These are phyloP conservation scores for Xiphophorus birchmanni DNA, from an alignment of 2,797 vertebrate genomes.

Conservation along the genomic window DNA sequence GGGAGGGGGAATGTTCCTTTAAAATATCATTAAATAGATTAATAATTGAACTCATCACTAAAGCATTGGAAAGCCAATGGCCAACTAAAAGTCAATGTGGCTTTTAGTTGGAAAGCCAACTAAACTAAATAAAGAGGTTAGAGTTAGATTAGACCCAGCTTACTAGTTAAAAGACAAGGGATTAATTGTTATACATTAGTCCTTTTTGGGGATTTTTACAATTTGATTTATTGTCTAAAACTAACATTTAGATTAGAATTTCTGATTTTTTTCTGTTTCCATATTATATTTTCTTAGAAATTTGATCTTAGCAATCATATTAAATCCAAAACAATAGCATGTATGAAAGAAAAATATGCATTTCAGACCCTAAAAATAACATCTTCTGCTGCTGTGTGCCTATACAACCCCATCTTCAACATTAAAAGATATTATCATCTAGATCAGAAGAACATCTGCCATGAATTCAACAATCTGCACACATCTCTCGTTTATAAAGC, in stretches of 20 bases:
- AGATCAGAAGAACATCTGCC: too few species aligned
- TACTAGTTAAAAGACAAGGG: background rate
- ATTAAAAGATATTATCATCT: background rate
- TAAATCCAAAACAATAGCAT: background rate
- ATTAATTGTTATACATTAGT: background rate
- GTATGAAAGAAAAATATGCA: background rate
- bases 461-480: too few species aligned
- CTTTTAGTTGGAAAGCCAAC: too few species aligned
- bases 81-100: too few species aligned
- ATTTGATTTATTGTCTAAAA: background rate
- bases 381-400: background rate
- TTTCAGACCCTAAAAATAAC: background rate
- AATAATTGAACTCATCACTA: background rate
- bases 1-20: background rate
- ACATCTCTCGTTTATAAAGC: too few species aligned
- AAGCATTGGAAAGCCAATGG: background rate
- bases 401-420: background rate
- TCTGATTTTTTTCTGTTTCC: background rate
- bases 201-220: background rate
- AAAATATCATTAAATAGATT: constrained; percentile 11
- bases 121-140: background rate
- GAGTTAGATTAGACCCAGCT: background rate
- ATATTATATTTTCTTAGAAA: background rate
- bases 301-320: background rate
- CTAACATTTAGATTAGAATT: background rate